A percentile compares a stretch with the other conserved stretches of the same genome.
These are phyloP conservation scores for Gonocerus acuteangulatus DNA, from an alignment of 2,888 invertebrate species.

Conservation along the genomic window DNA sequence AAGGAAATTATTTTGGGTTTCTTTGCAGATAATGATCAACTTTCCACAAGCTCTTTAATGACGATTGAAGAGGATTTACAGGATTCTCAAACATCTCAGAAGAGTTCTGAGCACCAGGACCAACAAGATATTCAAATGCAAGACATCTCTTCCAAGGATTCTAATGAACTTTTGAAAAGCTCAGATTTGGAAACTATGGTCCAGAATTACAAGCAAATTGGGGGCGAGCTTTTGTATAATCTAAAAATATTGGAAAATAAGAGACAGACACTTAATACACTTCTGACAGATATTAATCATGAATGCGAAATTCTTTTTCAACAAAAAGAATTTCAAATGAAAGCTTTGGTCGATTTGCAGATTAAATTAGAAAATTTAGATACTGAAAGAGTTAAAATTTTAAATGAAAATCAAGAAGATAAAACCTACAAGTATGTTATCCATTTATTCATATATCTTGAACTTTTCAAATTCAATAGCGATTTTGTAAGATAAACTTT, in stretches of 20 bases:
- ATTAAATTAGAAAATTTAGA: slow-evolving; percentile 21
- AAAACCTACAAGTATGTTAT: slow-evolving; percentile 14
- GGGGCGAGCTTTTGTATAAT: slow-evolving; percentile 5
- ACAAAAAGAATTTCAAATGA: slow-evolving; percentile 20
- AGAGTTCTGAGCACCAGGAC: too few relatives aligned
- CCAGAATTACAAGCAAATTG: slow-evolving; percentile 13
- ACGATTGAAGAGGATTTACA: too few relatives aligned
- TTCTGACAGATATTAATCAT: not conserved
- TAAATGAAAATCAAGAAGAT: slow-evolving; percentile 11
- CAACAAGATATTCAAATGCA: too few relatives aligned
- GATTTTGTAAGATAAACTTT: not conserved
- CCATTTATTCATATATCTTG: not conserved
- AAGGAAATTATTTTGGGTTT: too few relatives aligned
- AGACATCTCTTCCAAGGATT: not conserved
- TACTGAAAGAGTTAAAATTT: slow-evolving; percentile 2
- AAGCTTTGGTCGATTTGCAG: slow-evolving; percentile 17
- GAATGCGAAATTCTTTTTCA: slow-evolving; percentile 13
- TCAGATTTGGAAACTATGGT: slow-evolving; percentile 11
- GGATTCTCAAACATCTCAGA: too few relatives aligned
- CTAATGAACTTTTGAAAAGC: not conserved
- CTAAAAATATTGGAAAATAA: slow-evolving; percentile 14
- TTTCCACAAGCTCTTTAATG: too few relatives aligned
- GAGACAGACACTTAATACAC: slow-evolving; percentile 2
- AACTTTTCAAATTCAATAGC: not conserved
- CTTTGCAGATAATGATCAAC: too few relatives aligned